A percentile compares a stretch with the other conserved stretches of the same genome.
These are phyloP conservation scores for Ispidina picta DNA, from an alignment of 2,797 vertebrate genomes.

Conservation along the genomic window DNA sequence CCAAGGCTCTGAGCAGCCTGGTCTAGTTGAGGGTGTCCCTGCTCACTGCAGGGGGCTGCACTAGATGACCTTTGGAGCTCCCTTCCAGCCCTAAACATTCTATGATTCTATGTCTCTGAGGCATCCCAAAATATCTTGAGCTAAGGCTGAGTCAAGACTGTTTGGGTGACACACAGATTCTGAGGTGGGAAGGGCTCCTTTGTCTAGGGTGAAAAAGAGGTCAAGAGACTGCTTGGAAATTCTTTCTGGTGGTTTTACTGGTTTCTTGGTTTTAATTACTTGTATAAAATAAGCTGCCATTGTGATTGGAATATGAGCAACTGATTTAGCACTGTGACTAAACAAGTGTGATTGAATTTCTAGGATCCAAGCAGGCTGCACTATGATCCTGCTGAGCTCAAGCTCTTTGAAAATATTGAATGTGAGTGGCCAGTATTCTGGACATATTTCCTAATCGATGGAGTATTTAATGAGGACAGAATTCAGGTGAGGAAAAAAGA, in stretches of 20 bases:
- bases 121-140: neutral
- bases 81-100: no score
- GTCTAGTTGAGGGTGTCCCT: no score
- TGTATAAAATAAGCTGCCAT: neutral
- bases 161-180: neutral
- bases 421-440: constrained; percentile 99
- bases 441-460: constrained; percentile 96
- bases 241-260: neutral
- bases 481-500: constrained; percentile 86
- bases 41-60: no score
- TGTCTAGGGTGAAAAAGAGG: neutral
- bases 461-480: constrained; percentile 88
- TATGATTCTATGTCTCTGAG: neutral
- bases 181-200: neutral
- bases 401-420: constrained; percentile 98
- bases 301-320: neutral
- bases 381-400: constrained; percentile 96
- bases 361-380: constrained; percentile 94
- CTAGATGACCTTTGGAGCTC: no score
- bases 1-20: no score
- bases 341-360: neutral
- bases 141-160: neutral
- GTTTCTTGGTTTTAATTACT: neutral
- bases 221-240: neutral
- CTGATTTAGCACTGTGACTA: neutral